Evolutionary conservation across 2,797 vertebrate species (phyloP), one percentile per base, ranked within the genome.

Genomic region (Pseudomugil tenellus): DNA sequence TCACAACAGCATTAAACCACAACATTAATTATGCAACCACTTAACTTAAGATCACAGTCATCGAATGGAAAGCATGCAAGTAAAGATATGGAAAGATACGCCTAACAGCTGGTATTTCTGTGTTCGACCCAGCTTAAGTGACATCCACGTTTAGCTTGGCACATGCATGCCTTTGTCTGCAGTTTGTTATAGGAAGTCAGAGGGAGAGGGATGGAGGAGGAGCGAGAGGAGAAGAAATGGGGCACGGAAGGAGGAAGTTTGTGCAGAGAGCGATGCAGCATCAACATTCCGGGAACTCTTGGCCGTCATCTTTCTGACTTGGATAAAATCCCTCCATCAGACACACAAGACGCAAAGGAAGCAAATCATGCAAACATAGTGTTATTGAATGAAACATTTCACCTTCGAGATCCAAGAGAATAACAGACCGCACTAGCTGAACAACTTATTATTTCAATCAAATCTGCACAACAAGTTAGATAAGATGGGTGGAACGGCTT

Each of bases 131-230:
- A 21, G 49, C 61, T 54, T 11, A 16, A 72, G 12, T 13, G 17
- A 21, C 16, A 63, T 48, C 29, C 26, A n/a, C 92, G 90, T 90
- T 91, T 89, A 25, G 80, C 71, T 91, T 92, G 89, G 91, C 87
- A 72, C 78, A 78, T 26, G 19, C 51, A 31, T 46, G 79, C 64
- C 75, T 89, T 89, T 92, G 86, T 91, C 79, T 85, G 80, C 43
- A 58, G 77, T 55, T 67, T 80, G 80, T 88, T 87, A 74, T 79
- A 82, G 84, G 84, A 89, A 89, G 71, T 65, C 72, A 72, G 37
- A 76, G 69, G 5, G 9, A 67, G 72, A 39, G 65, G 28, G 67
- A 31, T n/a, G 58, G 70, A 34, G 60, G 35, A 66, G 49, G 59
- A 59, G 62, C 68, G 62, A 43, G 10, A 56, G 52, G 55, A 69